These are phyloP conservation scores for Steromphala cineraria DNA, from an alignment of 2,888 invertebrate genomes.

Conservation along the genomic window DNA sequence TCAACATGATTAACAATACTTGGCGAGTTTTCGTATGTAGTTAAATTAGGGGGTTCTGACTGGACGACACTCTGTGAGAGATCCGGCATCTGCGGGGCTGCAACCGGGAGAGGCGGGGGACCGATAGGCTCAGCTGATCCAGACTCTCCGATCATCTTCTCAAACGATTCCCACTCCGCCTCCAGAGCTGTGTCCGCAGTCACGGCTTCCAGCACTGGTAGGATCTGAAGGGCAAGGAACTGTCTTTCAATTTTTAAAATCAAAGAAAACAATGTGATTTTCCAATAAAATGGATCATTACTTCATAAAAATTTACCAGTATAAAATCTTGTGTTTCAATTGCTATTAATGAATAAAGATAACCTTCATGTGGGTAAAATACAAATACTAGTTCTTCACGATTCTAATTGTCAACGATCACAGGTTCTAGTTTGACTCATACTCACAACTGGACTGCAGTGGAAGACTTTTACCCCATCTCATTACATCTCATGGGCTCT, in stretches of 20 bases:
- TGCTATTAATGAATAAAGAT: too few relatives aligned
- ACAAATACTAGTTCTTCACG: too few relatives aligned
- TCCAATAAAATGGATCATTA: too few relatives aligned
- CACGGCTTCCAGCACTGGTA: background rate
- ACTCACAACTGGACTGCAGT: constrained; percentile 22
- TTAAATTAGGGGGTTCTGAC: background rate
- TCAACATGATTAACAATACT: background rate
- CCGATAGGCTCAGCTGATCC: background rate
- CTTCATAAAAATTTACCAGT: too few relatives aligned
- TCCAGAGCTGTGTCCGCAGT: constrained; percentile 26
- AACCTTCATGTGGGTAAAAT: too few relatives aligned
- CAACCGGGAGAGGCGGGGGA: constrained; percentile 22
- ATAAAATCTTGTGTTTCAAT: too few relatives aligned
- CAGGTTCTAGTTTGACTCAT: constrained; percentile 4
- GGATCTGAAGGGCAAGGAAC: background rate
- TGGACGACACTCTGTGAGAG: too few relatives aligned
- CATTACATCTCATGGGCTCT: constrained; percentile 26
- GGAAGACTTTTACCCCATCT: background rate
- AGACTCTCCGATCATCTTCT: constrained; percentile 57
- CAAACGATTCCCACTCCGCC: constrained; percentile 68
- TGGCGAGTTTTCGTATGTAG: background rate
- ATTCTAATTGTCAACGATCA: too few relatives aligned
- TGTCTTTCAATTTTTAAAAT: background rate
- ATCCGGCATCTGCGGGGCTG: background rate
- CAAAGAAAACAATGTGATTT: background rate